Evolutionary conservation across 1,140 invertebrate species (phyloP).

Genomic region (Tenebrio molitor): DNA sequence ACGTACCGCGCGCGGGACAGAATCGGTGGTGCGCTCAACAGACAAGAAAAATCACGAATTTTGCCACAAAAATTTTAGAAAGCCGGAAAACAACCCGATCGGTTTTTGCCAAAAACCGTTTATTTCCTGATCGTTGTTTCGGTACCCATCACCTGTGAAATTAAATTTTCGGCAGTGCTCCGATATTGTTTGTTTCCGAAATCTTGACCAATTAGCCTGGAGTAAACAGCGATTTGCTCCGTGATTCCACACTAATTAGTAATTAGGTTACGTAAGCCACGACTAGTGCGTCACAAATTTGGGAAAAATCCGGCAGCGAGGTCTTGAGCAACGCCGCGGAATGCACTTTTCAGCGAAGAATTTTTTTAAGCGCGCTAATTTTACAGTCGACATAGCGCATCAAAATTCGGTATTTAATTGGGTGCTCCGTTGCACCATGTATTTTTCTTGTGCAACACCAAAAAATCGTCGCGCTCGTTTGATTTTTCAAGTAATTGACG

Average conservation of each 20-base stretch:
- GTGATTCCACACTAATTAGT: conserved; percentile 4
- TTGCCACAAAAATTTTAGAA: conserved; percentile 20
- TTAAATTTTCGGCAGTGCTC: conserved; percentile 24
- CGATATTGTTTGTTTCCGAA: background rate
- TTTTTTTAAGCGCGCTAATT: background rate
- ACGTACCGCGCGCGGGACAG: no score
- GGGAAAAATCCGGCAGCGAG: no score
- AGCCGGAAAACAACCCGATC: conserved; percentile 12
- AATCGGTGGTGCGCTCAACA: no score
- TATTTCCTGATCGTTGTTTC: conserved; percentile 14
- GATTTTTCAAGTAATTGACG: conserved; percentile 30
- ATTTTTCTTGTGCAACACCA: conserved; percentile 36
- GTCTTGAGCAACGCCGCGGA: no score
- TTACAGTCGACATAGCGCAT: conserved; percentile 1
- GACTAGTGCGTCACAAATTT: background rate
- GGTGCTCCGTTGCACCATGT: conserved; percentile 7
- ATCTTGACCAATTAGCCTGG: background rate
- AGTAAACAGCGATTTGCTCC: background rate
- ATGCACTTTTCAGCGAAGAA: background rate
- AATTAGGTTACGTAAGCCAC: conserved; percentile 15
- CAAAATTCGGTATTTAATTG: conserved; percentile 16
- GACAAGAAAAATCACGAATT: conserved; percentile 13
- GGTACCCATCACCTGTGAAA: conserved; percentile 30
- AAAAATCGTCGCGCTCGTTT: conserved; percentile 30
- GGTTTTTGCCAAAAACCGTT: background rate